These are phyloP conservation scores for Hirudo medicinalis DNA, from an alignment of 1,140 invertebrate genomes.

Conservation along the genomic window DNA sequence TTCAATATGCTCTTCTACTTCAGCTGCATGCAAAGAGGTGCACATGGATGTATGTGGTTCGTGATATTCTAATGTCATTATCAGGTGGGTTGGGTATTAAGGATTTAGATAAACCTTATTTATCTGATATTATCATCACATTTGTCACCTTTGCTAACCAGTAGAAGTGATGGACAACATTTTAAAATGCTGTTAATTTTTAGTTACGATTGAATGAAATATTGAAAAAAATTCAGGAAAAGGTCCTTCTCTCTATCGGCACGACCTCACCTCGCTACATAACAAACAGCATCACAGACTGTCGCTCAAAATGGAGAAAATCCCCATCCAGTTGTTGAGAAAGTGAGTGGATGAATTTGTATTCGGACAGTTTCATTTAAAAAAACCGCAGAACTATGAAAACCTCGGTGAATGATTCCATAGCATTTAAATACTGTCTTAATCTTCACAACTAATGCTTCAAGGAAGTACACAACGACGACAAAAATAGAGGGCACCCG, in stretches of 20 bases:
- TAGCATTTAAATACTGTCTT: too few species aligned
- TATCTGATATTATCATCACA: conserved; percentile 20
- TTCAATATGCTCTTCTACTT: too few species aligned
- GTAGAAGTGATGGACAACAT: too few species aligned
- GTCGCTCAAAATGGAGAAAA: conserved; percentile 51
- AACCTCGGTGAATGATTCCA: too few species aligned
- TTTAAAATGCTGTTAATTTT: too few species aligned
- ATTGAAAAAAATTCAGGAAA: conserved; percentile 54
- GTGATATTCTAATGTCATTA: conserved; percentile 93
- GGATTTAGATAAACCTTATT: conserved; percentile 19
- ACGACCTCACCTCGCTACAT: conserved; percentile 72
- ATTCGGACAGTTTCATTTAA: too few species aligned
- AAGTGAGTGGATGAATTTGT: not conserved
- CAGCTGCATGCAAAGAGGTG: conserved; percentile 76
- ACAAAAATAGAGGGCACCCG: conserved; percentile 89
- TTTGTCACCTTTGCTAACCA: too few species aligned
- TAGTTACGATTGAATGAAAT: too few species aligned
- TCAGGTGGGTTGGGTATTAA: conserved; percentile 55
- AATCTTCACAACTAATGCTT: not conserved
- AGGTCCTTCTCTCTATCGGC: conserved; percentile 82
- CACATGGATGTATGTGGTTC: conserved; percentile 94
- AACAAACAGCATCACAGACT: conserved; percentile 74
- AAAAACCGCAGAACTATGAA: too few species aligned
- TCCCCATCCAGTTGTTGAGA: not conserved
- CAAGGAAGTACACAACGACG: conserved; percentile 73